These are phyloP conservation scores for Trichomalopsis sarcophagae DNA, from an alignment of 1,140 invertebrate species.

Conservation along the genomic window DNA sequence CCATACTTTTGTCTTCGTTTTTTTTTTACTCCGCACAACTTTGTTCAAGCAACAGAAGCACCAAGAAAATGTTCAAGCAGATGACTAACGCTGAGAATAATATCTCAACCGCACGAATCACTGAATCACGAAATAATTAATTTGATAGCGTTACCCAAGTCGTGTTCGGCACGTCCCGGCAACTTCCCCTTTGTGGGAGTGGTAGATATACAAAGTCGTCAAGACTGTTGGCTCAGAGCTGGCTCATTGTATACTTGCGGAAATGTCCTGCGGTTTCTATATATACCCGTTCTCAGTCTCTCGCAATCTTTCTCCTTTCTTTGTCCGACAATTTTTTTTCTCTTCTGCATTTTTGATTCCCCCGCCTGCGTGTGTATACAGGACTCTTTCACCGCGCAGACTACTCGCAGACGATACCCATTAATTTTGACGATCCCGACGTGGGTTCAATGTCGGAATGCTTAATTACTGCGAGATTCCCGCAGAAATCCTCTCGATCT, in stretches of 20 bases:
- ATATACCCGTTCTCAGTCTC: neutral
- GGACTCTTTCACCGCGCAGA: neutral
- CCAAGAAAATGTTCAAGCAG: neutral
- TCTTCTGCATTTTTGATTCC: neutral
- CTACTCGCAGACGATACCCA: neutral
- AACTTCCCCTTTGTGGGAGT: neutral
- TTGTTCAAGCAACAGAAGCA: neutral
- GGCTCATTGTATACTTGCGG: conserved; percentile 28
- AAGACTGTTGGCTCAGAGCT: neutral
- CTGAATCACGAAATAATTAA: neutral
- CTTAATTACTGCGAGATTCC: neutral
- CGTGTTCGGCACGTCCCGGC: neutral
- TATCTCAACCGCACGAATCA: neutral
- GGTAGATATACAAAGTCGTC: neutral
- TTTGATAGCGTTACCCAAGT: neutral
- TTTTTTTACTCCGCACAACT: neutral
- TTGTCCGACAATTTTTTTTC: neutral
- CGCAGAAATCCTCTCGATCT: neutral
- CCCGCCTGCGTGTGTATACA: neutral
- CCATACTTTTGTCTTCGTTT: neutral
- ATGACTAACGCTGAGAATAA: too few relatives aligned
- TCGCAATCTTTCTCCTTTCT: neutral
- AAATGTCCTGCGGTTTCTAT: conserved; percentile 25
- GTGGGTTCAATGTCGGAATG: neutral
- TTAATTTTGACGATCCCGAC: neutral